Evolutionary conservation across 1,140 invertebrate genomes (phyloP).

Genomic region (Branchinecta lynchi): DNA sequence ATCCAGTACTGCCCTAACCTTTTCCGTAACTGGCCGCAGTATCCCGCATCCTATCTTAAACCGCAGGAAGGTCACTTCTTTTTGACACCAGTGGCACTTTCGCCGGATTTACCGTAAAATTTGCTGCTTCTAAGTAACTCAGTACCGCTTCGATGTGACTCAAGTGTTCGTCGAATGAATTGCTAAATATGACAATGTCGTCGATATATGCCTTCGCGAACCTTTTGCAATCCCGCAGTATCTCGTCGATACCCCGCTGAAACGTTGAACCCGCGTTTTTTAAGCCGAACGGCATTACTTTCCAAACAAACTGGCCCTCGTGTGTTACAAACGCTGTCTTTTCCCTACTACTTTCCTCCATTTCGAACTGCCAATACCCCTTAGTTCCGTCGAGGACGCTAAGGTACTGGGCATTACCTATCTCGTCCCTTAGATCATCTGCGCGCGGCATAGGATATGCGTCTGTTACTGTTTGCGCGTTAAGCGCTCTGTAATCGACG

Average conservation of each 20-base stretch:
- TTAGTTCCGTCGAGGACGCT: conserved; percentile 30
- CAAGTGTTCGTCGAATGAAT: conserved; percentile 22
- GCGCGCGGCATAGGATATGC: conserved; percentile 35
- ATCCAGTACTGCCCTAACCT: conserved; percentile 29
- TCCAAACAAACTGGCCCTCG: conserved; percentile 24
- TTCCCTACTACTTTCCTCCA: conserved; percentile 27
- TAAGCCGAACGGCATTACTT: conserved; percentile 30
- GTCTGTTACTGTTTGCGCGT: conserved; percentile 28
- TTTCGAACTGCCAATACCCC: conserved; percentile 34
- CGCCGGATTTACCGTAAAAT: conserved; percentile 21
- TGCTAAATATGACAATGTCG: conserved; percentile 24
- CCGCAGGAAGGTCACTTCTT: conserved; percentile 28
- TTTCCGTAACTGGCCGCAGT: conserved; percentile 28
- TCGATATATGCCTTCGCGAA: conserved; percentile 25
- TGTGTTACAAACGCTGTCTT: conserved; percentile 37
- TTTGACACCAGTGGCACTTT: conserved; percentile 28
- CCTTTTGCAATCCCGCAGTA: conserved; percentile 22
- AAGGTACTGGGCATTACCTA: conserved; percentile 28
- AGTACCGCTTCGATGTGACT: conserved; percentile 23
- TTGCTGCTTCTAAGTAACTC: no score
- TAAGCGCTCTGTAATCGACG: conserved; percentile 32
- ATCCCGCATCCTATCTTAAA: conserved; percentile 27
- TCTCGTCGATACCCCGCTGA: conserved; percentile 29
- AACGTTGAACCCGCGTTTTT: conserved; percentile 30
- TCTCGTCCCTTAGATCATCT: conserved; percentile 29